Conservation (phyloP, 1,140 invertebrate species). For the Sarcophaga peregrina region DNA sequence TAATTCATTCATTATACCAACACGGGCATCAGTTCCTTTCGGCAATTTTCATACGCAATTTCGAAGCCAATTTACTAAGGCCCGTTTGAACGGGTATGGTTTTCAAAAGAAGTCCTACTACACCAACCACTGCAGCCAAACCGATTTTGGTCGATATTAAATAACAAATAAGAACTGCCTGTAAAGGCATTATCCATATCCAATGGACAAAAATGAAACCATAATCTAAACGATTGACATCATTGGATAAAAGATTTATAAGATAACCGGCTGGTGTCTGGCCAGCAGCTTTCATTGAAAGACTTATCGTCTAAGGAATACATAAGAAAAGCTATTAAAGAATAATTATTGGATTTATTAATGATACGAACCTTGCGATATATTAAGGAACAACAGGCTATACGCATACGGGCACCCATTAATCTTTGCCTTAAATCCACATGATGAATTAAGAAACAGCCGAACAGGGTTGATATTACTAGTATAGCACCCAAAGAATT, state of each 20-base stretch:
- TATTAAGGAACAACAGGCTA: slow-evolving; percentile 71
- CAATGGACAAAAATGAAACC: slow-evolving; percentile 73
- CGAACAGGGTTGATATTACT: slow-evolving; percentile 56
- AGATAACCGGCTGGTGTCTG: slow-evolving; percentile 83
- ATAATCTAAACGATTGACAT: slow-evolving; percentile 76
- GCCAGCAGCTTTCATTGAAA: slow-evolving; percentile 75
- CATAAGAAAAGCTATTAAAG: background rate
- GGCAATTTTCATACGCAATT: slow-evolving; percentile 70
- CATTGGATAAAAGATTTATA: slow-evolving; percentile 87
- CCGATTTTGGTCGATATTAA: slow-evolving; percentile 79
- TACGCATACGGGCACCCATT: slow-evolving; percentile 68
- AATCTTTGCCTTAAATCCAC: slow-evolving; percentile 61
- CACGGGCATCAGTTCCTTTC: slow-evolving; percentile 76
- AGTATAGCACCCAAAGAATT: slow-evolving; percentile 56
- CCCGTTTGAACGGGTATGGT: slow-evolving; percentile 77
- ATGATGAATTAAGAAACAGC: slow-evolving; percentile 65
- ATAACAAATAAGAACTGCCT: slow-evolving; percentile 70
- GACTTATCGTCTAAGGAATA: slow-evolving; percentile 68
- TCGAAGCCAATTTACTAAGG: slow-evolving; percentile 69
- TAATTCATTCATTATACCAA: slow-evolving; percentile 85
- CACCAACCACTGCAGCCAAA: slow-evolving; percentile 76
- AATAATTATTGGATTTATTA: background rate
- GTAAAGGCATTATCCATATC: slow-evolving; percentile 78
- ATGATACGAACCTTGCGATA: slow-evolving; percentile 69
- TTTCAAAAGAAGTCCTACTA: slow-evolving; percentile 71